phyloP scores from a whole-genome alignment of 2,888 invertebrate species.

The Drosophila nr. perissopoda region DNA sequence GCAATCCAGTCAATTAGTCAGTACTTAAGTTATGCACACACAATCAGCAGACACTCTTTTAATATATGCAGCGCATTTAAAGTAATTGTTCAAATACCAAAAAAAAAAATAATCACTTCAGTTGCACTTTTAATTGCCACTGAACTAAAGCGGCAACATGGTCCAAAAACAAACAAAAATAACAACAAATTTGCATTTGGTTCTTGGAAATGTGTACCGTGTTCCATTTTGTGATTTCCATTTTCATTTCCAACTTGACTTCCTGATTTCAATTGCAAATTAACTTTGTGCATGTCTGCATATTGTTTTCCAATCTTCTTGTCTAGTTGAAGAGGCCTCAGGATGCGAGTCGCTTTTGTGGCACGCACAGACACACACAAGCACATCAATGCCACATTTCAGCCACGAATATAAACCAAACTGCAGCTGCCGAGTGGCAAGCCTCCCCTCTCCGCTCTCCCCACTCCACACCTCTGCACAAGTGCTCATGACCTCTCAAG shows the following conservation, averaged over 20 bases:
- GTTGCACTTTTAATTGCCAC: slow-evolving; percentile 52
- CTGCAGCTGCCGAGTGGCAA: slow-evolving; percentile 51
- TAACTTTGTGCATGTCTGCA: slow-evolving; percentile 49
- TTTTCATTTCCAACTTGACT: slow-evolving; percentile 55
- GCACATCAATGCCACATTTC: slow-evolving; percentile 41
- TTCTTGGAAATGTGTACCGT: slow-evolving; percentile 29
- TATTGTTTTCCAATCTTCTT: slow-evolving; percentile 49
- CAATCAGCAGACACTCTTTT: slow-evolving; percentile 40
- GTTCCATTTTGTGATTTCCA: slow-evolving; percentile 4
- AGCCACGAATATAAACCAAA: slow-evolving; percentile 65
- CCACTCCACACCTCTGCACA: background rate
- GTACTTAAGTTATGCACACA: slow-evolving; percentile 69
- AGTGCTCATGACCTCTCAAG: slow-evolving; percentile 14
- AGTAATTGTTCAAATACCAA: slow-evolving; percentile 33
- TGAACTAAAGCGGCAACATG: slow-evolving; percentile 18
- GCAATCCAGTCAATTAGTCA: slow-evolving; percentile 53
- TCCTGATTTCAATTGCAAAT: slow-evolving; percentile 74
- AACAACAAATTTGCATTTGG: slow-evolving; percentile 32
- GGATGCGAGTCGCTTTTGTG: background rate
- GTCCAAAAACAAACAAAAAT: background rate
- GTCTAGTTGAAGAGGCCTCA: slow-evolving; percentile 32
- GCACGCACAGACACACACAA: slow-evolving; percentile 6
- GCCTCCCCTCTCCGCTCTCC: slow-evolving; percentile 5
- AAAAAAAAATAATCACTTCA: slow-evolving; percentile 16
- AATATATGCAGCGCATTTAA: slow-evolving; percentile 50